These are phyloP conservation scores for Aporophyla lueneburgensis DNA, from an alignment of 2,888 invertebrate genomes.

Conservation along the genomic window DNA sequence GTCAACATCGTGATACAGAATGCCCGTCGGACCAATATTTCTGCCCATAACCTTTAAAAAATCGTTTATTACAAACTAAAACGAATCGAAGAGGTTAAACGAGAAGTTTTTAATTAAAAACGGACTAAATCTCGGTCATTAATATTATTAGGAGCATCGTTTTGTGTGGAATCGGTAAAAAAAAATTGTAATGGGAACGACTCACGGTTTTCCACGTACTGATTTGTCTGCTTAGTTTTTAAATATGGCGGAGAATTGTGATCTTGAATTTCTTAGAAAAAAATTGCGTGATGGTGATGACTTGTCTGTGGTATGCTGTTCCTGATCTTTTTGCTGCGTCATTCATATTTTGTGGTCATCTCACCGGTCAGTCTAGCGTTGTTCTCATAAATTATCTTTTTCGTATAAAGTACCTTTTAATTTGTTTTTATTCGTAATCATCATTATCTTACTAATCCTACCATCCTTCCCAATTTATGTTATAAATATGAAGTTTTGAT, in stretches of 20 bases:
- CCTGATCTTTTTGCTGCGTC: conserved; percentile 13
- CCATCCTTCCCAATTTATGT: no score
- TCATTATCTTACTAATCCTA: neutral
- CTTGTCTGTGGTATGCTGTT: conserved; percentile 1
- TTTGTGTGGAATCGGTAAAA: conserved; percentile 67
- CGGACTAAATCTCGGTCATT: conserved; percentile 58
- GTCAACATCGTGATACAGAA: conserved; percentile 16
- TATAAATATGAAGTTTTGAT: no score
- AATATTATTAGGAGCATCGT: conserved; percentile 52
- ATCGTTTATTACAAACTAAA: conserved; percentile 62
- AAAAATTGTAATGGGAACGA: conserved; percentile 81
- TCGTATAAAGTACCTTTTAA: neutral
- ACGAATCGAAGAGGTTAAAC: conserved; percentile 61
- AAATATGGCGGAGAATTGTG: conserved; percentile 20
- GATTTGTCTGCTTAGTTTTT: conserved; percentile 74
- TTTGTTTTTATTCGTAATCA: neutral
- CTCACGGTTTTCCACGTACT: conserved; percentile 81
- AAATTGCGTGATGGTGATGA: conserved; percentile 1
- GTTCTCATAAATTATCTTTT: neutral
- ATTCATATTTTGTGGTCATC: conserved; percentile 5
- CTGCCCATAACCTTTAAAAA: conserved; percentile 27
- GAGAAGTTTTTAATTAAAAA: conserved; percentile 65
- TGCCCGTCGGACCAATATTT: conserved; percentile 21
- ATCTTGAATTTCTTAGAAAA: conserved; percentile 20
- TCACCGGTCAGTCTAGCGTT: neutral